Percentiles rank a stretch among this genome's conserved stretches.
Conservation (phyloP, 2,797 vertebrate species). For the Malacoraja senta region DNA sequence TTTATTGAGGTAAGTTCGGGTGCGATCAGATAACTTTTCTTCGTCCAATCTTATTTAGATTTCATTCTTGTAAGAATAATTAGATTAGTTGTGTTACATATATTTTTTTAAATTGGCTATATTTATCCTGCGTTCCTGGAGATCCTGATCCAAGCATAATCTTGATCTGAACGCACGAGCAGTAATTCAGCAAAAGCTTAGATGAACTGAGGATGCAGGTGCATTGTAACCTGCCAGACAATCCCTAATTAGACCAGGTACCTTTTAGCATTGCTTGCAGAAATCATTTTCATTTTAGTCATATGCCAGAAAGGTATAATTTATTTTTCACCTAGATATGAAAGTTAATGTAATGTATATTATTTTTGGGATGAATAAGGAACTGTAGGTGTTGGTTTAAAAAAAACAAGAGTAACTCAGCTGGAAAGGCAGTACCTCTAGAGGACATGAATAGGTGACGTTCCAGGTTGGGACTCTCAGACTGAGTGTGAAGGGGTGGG, state of each 20-base stretch:
- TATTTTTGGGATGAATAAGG: background rate
- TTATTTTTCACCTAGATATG: background rate
- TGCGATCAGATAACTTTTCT: background rate
- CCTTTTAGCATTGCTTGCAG: constrained; percentile 1
- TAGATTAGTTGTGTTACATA: background rate
- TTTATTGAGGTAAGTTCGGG: background rate
- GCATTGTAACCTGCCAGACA: background rate
- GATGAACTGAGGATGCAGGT: background rate
- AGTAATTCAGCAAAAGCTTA: background rate
- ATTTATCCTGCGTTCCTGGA: background rate
- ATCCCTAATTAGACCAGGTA: background rate
- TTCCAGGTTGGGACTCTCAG: too few species aligned
- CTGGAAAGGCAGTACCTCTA: too few species aligned
- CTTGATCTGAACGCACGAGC: background rate
- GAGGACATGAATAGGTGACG: too few species aligned
- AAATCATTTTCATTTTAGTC: background rate
- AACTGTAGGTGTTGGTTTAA: too few species aligned
- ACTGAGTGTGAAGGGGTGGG: too few species aligned
- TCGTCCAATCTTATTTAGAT: background rate
- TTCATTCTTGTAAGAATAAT: background rate
- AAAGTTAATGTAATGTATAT: background rate
- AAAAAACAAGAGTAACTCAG: too few species aligned
- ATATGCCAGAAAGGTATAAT: background rate
- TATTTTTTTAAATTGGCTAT: constrained; percentile 11
- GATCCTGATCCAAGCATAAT: constrained; percentile 8